These are phyloP conservation scores for Oreamnos americanus DNA, from an alignment of 2,113 vertebrate genomes.

Conservation along the genomic window DNA sequence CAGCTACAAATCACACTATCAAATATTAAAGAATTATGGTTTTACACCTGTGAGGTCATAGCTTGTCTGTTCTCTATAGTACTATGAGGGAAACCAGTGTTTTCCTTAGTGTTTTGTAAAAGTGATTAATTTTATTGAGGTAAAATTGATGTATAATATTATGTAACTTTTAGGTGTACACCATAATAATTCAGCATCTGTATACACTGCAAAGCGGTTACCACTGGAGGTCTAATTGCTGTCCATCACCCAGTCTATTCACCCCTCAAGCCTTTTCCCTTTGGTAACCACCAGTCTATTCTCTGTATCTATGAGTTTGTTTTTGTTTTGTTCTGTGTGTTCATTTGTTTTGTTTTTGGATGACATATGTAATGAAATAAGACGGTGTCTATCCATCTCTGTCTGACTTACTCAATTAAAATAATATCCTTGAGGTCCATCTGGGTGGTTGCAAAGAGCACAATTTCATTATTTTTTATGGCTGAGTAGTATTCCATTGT, in stretches of 20 bases:
- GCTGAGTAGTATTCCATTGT: background rate
- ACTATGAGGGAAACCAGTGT: background rate
- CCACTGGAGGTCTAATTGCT: background rate
- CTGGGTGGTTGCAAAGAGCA: background rate
- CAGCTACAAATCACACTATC: background rate
- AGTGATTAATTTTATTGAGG: background rate
- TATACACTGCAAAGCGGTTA: background rate
- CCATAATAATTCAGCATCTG: background rate
- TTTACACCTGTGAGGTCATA: background rate
- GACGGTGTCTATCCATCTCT: background rate
- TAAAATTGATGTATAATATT: background rate
- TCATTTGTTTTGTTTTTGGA: background rate
- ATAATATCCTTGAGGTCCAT: background rate
- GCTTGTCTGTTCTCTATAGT: background rate
- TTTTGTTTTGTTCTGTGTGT: background rate
- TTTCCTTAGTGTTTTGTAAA: background rate
- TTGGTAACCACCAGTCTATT: background rate
- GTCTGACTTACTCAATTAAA: background rate
- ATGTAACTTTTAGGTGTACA: background rate
- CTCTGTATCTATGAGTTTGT: background rate
- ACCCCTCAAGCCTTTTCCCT: background rate
- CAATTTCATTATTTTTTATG: background rate
- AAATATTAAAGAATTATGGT: constrained; percentile 25
- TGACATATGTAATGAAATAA: background rate
- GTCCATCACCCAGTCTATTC: background rate